A percentile compares a stretch with the other conserved stretches of the same genome.
These are phyloP conservation scores for Perccottus glenii DNA, from an alignment of 2,113 vertebrate species.

Conservation along the genomic window DNA sequence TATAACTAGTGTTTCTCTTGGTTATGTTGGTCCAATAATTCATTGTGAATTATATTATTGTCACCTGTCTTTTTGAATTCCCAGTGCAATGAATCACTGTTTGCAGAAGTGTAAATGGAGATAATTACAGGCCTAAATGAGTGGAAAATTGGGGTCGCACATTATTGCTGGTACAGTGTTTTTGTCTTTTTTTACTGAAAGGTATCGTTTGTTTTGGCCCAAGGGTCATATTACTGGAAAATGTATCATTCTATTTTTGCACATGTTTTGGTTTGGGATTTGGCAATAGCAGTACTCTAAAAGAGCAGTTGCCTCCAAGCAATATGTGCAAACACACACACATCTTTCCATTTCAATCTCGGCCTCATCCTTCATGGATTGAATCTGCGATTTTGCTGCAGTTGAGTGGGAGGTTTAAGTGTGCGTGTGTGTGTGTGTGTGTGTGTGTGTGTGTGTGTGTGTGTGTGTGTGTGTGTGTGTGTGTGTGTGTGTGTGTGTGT, in stretches of 20 bases:
- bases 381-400: conserved; percentile 60
- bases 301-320: conserved; percentile 68
- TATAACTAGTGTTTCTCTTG: neutral
- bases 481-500: conserved; percentile 39
- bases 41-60: neutral
- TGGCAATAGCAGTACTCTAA: conserved; percentile 48
- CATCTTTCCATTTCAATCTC: conserved; percentile 38
- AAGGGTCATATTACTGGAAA: conserved; percentile 14
- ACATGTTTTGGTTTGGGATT: conserved; percentile 41
- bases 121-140: neutral
- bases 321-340: conserved; percentile 51
- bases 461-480: conserved; percentile 24
- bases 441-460: conserved; percentile 28
- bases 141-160: conserved; percentile 2
- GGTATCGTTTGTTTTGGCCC: conserved; percentile 33
- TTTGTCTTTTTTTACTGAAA: conserved; percentile 5
- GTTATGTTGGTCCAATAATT: neutral
- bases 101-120: neutral
- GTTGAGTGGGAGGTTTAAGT: conserved; percentile 64
- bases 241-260: conserved; percentile 25
- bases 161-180: neutral
- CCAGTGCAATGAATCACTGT: neutral
- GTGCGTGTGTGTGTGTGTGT: conserved; percentile 35
- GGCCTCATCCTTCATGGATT: conserved; percentile 53
- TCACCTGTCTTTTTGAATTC: neutral